These are phyloP conservation scores for Megamerina dolium DNA, from an alignment of 2,888 invertebrate genomes.

Conservation along the genomic window DNA sequence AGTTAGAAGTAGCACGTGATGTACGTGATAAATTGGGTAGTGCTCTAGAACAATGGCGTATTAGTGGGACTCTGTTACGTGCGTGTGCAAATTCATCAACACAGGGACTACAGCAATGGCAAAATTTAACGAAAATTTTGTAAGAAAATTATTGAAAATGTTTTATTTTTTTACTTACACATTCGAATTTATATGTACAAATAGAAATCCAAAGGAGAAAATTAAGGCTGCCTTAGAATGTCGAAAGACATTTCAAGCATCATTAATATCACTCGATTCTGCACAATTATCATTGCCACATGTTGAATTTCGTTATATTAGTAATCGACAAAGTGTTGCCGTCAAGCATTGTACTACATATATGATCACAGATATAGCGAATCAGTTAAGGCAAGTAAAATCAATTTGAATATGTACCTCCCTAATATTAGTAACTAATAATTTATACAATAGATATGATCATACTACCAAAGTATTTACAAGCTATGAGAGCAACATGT, in stretches of 20 bases:
- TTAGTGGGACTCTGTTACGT: constrained; percentile 42
- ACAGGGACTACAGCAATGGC: constrained; percentile 41
- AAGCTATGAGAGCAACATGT: constrained; percentile 38
- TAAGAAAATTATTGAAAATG: constrained; percentile 18
- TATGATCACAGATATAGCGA: constrained; percentile 46
- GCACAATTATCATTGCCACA: constrained; percentile 45
- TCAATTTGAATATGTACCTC: neutral
- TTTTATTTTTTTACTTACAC: neutral
- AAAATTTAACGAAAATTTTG: constrained; percentile 30
- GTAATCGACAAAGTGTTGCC: constrained; percentile 43
- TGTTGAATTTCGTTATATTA: constrained; percentile 45
- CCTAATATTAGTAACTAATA: neutral
- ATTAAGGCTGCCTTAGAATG: constrained; percentile 40
- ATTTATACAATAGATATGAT: constrained; percentile 30
- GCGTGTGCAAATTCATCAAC: constrained; percentile 43
- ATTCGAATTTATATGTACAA: neutral
- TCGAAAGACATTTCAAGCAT: constrained; percentile 40
- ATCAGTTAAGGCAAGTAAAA: constrained; percentile 31
- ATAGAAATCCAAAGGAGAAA: constrained; percentile 38
- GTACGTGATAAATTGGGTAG: constrained; percentile 46
- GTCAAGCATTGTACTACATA: constrained; percentile 46
- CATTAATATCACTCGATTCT: constrained; percentile 42
- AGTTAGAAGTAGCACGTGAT: constrained; percentile 43
- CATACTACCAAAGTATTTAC: constrained; percentile 43
- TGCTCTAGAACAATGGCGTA: constrained; percentile 47